Base-by-base conservation (phyloP, 1,140 invertebrate species). In the Hirudo medicinalis region DNA sequence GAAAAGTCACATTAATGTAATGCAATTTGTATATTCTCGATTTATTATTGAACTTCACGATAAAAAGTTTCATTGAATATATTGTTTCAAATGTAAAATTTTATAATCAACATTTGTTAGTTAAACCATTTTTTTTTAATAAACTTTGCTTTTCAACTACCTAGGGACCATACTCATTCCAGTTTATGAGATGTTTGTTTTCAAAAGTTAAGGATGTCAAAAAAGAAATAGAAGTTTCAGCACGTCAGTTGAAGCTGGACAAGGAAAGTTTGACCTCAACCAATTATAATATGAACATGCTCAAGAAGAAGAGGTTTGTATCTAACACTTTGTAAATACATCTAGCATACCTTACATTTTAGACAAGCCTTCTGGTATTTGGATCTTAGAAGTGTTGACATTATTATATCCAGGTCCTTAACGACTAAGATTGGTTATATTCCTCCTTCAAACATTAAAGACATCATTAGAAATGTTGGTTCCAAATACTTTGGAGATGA, bases 401-500 rank as follows among this genome's bases (percentile, higher is more conserved):
- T 25, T n/a, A 63, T 63, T 11, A 63, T 8, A 19, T 63, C 57
- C 19, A 70, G 69, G 22, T 53, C 36, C 9, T 53, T 70, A 13
- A 49, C 32, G 11, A 53, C 43, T n/a, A 70, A 70, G 29, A 11
- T 6, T 20, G 43, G 69, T 70, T 70, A 70, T 54, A 25, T 20
- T 17, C 69, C 69, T 11, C 69, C 69, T 25, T 2, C 40, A 53
- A 70, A 70, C 29, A 49, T 70, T n/a, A 2, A 53, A n/a, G 69
- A 54, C 2, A 53, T 53, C 36, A 70, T 70, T 20, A 6, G 25
- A 49, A 72, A 72, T 67, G 19, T 72, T 19, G 43, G 63, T 32
- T 67, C 22, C 43, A 29, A 53, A 72, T 25, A 68, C 60, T 40
- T 49, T 68, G 68, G 66, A 55, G 55, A 70, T 54, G 36, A 76